phyloP scores from a whole-genome alignment of 2,113 vertebrate genomes.

The Heliornis fulica region DNA sequence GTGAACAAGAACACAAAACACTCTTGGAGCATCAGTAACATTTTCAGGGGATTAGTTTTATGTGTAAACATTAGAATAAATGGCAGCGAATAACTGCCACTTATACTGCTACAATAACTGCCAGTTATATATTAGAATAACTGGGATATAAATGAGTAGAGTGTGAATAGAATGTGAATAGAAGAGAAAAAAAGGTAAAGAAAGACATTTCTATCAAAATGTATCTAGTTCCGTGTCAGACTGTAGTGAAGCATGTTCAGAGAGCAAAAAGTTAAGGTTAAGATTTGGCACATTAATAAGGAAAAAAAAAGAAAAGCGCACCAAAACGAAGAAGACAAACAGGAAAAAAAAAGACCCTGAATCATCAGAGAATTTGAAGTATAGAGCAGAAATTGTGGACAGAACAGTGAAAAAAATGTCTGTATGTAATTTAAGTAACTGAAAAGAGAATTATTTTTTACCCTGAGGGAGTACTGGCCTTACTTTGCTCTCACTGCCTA shows the following conservation, averaged over 20 bases:
- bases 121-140: no score
- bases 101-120: neutral
- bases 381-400: neutral
- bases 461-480: neutral
- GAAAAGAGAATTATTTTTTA: neutral
- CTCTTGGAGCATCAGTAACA: neutral
- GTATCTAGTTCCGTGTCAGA: neutral
- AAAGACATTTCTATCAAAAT: neutral
- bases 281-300: no score
- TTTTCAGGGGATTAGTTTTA: neutral
- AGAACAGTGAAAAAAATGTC: neutral
- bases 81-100: neutral
- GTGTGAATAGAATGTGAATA: accelerated
- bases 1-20: neutral
- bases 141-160: neutral
- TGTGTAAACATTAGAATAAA: neutral
- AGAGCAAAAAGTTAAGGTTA: neutral
- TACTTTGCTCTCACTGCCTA: neutral
- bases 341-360: neutral
- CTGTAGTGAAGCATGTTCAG: neutral
- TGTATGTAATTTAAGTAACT: neutral
- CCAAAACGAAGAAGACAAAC: neutral
- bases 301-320: neutral
- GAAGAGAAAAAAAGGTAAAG: neutral
- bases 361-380: neutral